Percentiles rank a stretch among this genome's conserved stretches.
Evolutionary conservation across 2,888 invertebrate species (phyloP).

Genomic region (Diplolepis rosae): DNA sequence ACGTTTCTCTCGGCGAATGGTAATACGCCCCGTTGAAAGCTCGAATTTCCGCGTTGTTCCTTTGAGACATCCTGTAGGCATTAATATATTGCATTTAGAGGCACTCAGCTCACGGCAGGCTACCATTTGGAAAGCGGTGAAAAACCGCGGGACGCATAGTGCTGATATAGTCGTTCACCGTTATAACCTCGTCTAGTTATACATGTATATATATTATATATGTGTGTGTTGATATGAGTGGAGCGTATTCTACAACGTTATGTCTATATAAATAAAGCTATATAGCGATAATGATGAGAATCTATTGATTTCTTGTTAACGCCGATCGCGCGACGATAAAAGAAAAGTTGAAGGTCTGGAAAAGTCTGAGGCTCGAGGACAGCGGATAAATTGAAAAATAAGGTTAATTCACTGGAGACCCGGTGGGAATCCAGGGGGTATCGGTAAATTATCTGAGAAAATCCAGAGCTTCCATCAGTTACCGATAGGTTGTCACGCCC

Average conservation of each 20-base stretch:
- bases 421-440: conserved; percentile 39
- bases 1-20: conserved; percentile 45
- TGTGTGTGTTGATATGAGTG: conserved; percentile 35
- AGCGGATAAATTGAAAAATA: conserved; percentile 56
- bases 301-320: conserved; percentile 61
- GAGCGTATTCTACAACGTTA: conserved; percentile 3
- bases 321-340: conserved; percentile 40
- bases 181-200: conserved; percentile 35
- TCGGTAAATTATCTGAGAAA: conserved; percentile 49
- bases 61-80: conserved; percentile 52
- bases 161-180: conserved; percentile 40
- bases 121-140: conserved; percentile 61
- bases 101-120: conserved; percentile 68
- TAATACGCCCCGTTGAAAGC: conserved; percentile 46
- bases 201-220: conserved; percentile 22
- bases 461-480: conserved; percentile 42
- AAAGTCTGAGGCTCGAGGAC: conserved; percentile 32
- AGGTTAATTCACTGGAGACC: conserved; percentile 52
- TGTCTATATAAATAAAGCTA: conserved; percentile 28
- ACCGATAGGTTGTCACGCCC: conserved; percentile 32
- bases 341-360: conserved; percentile 34
- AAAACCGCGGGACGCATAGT: conserved; percentile 64
- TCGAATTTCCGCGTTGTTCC: conserved; percentile 44
- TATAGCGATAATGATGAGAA: conserved; percentile 43
- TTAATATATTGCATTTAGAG: conserved; percentile 65